Conservation (phyloP, 53 echinoderm and acorn worm genomes). For the Mesocentrotus franciscanus region DNA sequence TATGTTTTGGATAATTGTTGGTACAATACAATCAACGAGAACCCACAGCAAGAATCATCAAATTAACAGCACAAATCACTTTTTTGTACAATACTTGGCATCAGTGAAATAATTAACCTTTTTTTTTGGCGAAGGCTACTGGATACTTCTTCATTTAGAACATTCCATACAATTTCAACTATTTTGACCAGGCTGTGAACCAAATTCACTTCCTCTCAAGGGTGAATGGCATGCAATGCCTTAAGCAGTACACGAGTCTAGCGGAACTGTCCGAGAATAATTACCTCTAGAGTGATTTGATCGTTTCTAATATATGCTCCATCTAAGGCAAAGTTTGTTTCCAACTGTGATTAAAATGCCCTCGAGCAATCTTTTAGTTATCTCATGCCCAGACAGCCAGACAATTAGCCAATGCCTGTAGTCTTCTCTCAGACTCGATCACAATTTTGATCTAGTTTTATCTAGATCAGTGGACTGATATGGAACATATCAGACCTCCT, state of each 20-base stretch:
- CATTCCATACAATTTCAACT: background rate
- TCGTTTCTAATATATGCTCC: constrained; percentile 2
- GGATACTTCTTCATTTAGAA: background rate
- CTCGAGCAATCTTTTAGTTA: background rate
- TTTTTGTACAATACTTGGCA: background rate
- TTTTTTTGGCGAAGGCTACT: background rate
- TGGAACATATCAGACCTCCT: background rate
- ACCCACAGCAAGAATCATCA: too few species aligned
- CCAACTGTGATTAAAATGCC: constrained; percentile 1
- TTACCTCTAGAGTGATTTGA: constrained; percentile 4
- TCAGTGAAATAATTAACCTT: background rate
- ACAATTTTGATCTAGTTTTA: background rate
- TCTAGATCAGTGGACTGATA: background rate
- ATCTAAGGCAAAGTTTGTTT: background rate
- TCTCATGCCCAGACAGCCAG: background rate
- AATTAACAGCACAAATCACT: too few species aligned
- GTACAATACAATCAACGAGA: too few species aligned
- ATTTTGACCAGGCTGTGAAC: background rate
- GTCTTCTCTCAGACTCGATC: background rate
- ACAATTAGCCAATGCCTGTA: background rate
- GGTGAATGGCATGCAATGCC: background rate
- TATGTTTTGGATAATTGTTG: too few species aligned
- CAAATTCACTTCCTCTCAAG: background rate
- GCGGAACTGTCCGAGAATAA: background rate
- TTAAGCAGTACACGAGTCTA: background rate